phyloP scores from a whole-genome alignment of 64 coral and sea anemone species.

The Actinia tenebrosa region DNA sequence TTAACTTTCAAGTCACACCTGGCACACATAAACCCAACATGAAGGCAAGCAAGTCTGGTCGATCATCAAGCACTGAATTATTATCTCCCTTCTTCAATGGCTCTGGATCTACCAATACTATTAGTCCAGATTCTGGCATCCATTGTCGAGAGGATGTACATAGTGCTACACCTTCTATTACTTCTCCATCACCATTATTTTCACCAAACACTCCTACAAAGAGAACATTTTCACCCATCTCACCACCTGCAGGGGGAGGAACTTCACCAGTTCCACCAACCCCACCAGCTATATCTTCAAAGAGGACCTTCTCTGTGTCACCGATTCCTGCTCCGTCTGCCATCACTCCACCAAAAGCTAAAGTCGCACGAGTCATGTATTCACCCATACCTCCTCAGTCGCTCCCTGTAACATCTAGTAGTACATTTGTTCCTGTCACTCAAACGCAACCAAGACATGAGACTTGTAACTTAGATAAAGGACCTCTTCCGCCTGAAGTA shows the following conservation, averaged over 20 bases:
- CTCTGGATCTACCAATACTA: conserved; percentile 43
- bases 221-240: conserved; percentile 92
- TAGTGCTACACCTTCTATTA: conserved; percentile 64
- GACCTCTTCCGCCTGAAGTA: neutral
- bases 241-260: conserved; percentile 57
- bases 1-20: conserved; percentile 27
- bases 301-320: conserved; percentile 50
- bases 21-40: conserved; percentile 21
- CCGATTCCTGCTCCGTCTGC: conserved; percentile 75
- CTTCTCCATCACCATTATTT: conserved; percentile 65
- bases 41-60: conserved; percentile 60
- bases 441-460: conserved; percentile 39
- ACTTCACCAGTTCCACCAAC: conserved; percentile 64
- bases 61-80: conserved; percentile 80
- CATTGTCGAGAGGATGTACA: conserved; percentile 61
- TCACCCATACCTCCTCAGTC: conserved; percentile 76
- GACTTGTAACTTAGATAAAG: neutral
- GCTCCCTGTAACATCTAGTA: conserved; percentile 69
- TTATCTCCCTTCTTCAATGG: conserved; percentile 64
- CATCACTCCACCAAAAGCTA: conserved; percentile 78
- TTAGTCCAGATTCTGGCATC: conserved; percentile 92
- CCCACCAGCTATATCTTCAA: conserved; percentile 87
- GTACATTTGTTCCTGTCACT: conserved; percentile 84
- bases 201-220: conserved; percentile 89
- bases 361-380: conserved; percentile 61